phyloP scores from a whole-genome alignment of 92 coral and sea anemone species.

The Heteractis magnifica region DNA sequence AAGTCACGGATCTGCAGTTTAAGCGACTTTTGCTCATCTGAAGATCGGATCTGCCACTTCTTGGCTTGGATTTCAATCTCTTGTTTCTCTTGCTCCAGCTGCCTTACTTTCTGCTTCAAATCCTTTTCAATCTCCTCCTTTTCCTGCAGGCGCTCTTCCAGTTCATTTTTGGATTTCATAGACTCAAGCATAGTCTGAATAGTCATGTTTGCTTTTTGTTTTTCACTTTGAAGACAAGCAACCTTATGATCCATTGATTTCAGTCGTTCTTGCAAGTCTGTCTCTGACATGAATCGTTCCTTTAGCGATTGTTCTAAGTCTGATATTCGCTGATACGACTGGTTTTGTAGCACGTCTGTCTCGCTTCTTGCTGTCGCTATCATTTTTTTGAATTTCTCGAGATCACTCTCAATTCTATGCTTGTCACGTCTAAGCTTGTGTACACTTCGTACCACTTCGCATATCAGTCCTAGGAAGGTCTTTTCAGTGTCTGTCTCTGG shows the following conservation, averaged over 20 bases:
- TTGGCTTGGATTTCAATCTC: neutral
- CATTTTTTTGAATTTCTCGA: conserved; percentile 2
- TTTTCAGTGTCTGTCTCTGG: neutral
- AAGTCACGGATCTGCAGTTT: neutral
- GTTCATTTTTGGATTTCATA: neutral
- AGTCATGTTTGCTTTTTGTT: neutral
- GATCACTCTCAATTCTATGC: neutral
- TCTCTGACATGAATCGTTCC: conserved; percentile 9
- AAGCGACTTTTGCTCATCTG: neutral
- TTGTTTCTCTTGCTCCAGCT: neutral
- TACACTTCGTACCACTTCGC: neutral
- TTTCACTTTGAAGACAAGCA: conserved; percentile 16
- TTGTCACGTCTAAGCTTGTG: neutral
- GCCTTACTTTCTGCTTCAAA: neutral
- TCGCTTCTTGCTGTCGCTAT: neutral
- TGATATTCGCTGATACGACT: conserved; percentile 6
- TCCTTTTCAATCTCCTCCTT: neutral
- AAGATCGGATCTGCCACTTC: too few species aligned
- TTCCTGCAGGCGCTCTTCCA: neutral
- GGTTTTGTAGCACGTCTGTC: conserved; percentile 6
- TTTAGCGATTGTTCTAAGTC: neutral
- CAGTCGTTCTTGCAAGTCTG: neutral
- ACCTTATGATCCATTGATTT: neutral
- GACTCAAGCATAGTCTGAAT: conserved; percentile 22
- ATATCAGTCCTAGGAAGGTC: neutral